These are phyloP conservation scores for Nebria ingens DNA, from an alignment of 1,140 invertebrate genomes.

Conservation along the genomic window DNA sequence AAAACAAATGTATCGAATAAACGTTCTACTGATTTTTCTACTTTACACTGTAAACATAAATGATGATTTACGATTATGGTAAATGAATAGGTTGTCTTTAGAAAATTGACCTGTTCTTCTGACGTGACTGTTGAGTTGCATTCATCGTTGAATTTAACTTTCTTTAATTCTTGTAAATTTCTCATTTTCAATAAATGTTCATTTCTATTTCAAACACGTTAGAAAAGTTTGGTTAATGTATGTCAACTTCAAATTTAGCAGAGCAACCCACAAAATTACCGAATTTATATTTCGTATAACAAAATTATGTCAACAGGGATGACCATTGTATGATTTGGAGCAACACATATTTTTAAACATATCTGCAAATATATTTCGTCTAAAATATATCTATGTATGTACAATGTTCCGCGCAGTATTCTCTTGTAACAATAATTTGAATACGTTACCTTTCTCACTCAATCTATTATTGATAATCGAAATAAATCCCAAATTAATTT, in stretches of 20 bases:
- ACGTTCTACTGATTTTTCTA: constrained; percentile 53
- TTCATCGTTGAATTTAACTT: constrained; percentile 35
- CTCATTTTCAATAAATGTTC: neutral
- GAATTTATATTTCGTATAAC: too few relatives aligned
- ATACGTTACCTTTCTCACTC: too few relatives aligned
- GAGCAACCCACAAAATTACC: too few relatives aligned
- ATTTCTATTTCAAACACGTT: constrained; percentile 4
- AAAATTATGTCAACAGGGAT: too few relatives aligned
- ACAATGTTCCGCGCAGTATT: too few relatives aligned
- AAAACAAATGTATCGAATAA: constrained; percentile 50
- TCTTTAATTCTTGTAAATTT: constrained; percentile 16
- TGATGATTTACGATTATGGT: constrained; percentile 8
- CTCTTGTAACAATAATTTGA: too few relatives aligned
- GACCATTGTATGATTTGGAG: too few relatives aligned
- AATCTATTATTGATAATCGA: too few relatives aligned
- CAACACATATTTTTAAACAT: too few relatives aligned
- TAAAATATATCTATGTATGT: too few relatives aligned
- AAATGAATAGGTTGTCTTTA: constrained; percentile 12
- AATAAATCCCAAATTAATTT: too few relatives aligned
- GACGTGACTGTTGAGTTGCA: constrained; percentile 40
- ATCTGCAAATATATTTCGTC: too few relatives aligned
- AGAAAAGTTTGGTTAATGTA: neutral
- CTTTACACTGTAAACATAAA: constrained; percentile 45
- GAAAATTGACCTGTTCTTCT: constrained; percentile 42
- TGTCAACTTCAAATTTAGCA: neutral